These are phyloP conservation scores for Pentalonia nigronervosa DNA, from an alignment of 1,140 invertebrate genomes.

Conservation along the genomic window DNA sequence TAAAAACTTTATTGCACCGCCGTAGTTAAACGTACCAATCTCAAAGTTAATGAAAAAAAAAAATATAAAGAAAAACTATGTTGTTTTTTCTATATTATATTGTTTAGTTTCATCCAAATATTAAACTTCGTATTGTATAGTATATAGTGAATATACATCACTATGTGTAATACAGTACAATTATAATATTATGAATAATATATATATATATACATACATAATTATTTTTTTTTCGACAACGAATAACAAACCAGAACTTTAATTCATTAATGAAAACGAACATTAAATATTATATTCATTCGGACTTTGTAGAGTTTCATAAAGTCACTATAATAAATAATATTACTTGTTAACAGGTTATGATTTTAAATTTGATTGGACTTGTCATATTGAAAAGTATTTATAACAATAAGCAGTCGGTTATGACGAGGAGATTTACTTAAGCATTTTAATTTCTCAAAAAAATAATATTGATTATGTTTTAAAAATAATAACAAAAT, in stretches of 20 bases:
- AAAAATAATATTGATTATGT: neutral
- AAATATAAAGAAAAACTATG: neutral
- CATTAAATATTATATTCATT: neutral
- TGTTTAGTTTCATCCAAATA: neutral
- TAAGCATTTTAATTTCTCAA: neutral
- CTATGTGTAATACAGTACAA: neutral
- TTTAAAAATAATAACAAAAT: neutral
- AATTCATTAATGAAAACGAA: neutral
- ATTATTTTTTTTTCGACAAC: neutral
- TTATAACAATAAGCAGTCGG: neutral
- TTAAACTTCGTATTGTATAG: neutral
- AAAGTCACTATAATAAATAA: neutral
- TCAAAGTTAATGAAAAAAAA: constrained; percentile 1
- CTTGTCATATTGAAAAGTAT: neutral
- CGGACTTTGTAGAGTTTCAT: neutral
- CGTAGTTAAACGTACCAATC: neutral
- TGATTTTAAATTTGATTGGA: neutral
- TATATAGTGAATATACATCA: neutral
- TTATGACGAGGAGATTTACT: neutral
- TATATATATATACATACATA: neutral
- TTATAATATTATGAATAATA: neutral
- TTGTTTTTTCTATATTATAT: neutral
- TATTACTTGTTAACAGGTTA: neutral
- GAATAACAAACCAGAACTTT: neutral
- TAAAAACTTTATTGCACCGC: neutral